Evolutionary conservation across 2,113 vertebrate species (phyloP).

Genomic region (Ameiurus melas): DNA sequence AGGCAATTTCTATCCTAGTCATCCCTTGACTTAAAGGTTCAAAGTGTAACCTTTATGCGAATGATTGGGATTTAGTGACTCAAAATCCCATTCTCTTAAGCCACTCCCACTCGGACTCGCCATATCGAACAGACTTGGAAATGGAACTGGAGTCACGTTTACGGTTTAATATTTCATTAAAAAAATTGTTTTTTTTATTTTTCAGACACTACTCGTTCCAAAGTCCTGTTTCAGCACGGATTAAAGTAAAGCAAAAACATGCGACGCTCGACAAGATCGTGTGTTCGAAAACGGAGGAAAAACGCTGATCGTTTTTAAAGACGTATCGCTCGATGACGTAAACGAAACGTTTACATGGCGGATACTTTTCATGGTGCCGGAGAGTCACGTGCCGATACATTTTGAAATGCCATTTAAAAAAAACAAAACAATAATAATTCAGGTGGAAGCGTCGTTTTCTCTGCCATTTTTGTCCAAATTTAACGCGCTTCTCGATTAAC

Average conservation of each 20-base stretch:
- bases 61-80: neutral
- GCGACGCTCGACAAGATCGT: neutral
- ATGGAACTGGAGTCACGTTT: neutral
- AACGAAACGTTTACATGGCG: neutral
- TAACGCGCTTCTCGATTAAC: neutral
- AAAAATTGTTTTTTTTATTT: too few relatives aligned
- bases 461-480: neutral
- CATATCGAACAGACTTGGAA: neutral
- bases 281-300: neutral
- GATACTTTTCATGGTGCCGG: neutral
- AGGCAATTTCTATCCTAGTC: neutral
- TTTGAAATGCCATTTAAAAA: too few relatives aligned
- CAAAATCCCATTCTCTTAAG: neutral
- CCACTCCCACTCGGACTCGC: neutral
- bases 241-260: neutral
- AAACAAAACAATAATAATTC: too few relatives aligned
- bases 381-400: neutral
- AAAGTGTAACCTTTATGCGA: neutral
- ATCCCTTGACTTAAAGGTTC: neutral
- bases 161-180: neutral
- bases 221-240: neutral
- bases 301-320: too few relatives aligned
- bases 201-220: neutral
- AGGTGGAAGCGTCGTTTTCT: neutral
- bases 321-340: neutral